Base-by-base conservation (phyloP, 2,113 vertebrate species). In the Galeopterus variegatus region DNA sequence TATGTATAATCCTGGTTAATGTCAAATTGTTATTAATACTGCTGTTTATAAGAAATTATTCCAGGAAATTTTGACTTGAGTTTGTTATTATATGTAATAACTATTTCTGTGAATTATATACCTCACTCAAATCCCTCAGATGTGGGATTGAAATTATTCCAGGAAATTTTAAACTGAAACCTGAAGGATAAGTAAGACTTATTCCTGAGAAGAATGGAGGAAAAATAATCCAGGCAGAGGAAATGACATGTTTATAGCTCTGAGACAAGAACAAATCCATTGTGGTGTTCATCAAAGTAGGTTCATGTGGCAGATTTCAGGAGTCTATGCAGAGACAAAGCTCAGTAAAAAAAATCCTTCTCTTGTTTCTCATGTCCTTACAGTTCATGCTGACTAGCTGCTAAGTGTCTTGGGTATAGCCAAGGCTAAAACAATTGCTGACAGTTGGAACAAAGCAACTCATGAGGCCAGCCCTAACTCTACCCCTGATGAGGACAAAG, bases 21-120 rank as follows among this genome's bases (percentile, higher is more conserved):
- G 73, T 94, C 89, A 97, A 88, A 64, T 93, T 92, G n/a, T 88
- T 90, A 85, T 21, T 83, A 75, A 81, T 62, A 67, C 24, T 90
- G 28, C 79, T 79, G 3, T 69, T 90, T 72, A 1, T 6, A 90
- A 93, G 64, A 70, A 82, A 62, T 52, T 21, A 92, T 87, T 77
- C 56, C 48, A 28, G 62, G 41, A 96, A 93, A 83, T 83, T 87
- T 86, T 94, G 26, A 31, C 23, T 88, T 82, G 31, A 15, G 15
- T 50, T 92, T 94, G 26, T 79, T 76, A 86, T 72, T 90, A 41
- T 7, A 48, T 56, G 75, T 76, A 92, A 72, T 72, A 87, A 70
- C 60, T 75, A 73, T 65, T 94, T 91, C 52, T 73, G 28, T 77
- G 28, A 88, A 54, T 70, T 75, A 36, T 67, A 31, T 52, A 45